These are phyloP conservation scores for Halcyon leucocephala DNA, from an alignment of 2,797 vertebrate species.

Conservation along the genomic window DNA sequence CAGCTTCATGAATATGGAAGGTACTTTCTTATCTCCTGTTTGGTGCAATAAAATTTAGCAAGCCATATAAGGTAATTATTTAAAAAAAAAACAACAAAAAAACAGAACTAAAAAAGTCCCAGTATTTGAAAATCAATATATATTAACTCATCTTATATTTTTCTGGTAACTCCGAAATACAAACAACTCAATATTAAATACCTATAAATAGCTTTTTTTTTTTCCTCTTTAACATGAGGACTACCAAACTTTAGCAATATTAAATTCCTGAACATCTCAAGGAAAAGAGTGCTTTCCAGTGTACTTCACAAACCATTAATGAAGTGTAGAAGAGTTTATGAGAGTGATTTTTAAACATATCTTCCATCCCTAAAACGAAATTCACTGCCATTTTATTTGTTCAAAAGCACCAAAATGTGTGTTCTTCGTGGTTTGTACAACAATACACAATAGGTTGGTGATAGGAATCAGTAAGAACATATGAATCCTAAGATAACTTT, in stretches of 20 bases:
- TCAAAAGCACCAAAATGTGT: neutral
- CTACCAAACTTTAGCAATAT: neutral
- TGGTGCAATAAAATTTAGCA: neutral
- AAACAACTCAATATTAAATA: neutral
- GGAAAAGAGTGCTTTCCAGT: neutral
- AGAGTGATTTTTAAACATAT: neutral
- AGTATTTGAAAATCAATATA: neutral
- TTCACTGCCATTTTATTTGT: neutral
- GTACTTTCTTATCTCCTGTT: neutral
- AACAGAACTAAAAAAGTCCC: neutral
- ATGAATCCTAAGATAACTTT: neutral
- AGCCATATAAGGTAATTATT: neutral
- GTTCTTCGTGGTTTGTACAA: neutral
- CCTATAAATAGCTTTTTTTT: neutral
- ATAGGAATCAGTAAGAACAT: neutral
- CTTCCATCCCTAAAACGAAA: neutral
- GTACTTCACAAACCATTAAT: neutral
- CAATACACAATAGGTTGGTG: neutral
- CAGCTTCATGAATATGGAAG: neutral
- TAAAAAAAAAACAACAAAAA: neutral
- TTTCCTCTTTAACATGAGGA: neutral
- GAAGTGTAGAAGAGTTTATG: neutral
- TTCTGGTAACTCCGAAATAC: neutral
- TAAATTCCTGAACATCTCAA: neutral
- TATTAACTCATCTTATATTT: neutral